Evolutionary conservation across 2,888 invertebrate species (phyloP).

Genomic region (Lithophane socia): DNA sequence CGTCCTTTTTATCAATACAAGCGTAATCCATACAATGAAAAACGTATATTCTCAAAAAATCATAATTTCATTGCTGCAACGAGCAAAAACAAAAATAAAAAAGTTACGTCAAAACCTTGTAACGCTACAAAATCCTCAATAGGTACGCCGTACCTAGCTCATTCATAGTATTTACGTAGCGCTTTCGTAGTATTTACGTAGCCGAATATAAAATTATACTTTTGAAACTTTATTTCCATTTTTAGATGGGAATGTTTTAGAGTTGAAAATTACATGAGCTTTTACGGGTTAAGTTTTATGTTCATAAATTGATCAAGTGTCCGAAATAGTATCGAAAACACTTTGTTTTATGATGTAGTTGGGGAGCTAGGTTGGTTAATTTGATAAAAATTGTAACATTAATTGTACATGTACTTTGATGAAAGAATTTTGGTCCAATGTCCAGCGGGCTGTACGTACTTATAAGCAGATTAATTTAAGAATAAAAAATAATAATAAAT

Average conservation of each 20-base stretch:
- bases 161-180: constrained; percentile 61
- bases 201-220: constrained; percentile 57
- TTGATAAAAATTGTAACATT: background rate
- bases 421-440: background rate
- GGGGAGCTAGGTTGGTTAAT: background rate
- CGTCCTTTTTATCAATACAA: background rate
- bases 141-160: constrained; percentile 57
- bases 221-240: constrained; percentile 50
- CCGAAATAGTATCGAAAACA: background rate
- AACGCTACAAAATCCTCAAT: constrained; percentile 62
- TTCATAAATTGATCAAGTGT: background rate
- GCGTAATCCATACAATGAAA: background rate
- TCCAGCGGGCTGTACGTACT: background rate
- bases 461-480: background rate
- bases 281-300: background rate
- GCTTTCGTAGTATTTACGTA: constrained; percentile 55
- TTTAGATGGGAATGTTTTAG: constrained; percentile 21
- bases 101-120: constrained; percentile 49
- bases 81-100: constrained; percentile 32
- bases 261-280: background rate
- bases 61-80: background rate
- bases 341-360: background rate
- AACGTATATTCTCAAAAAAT: background rate
- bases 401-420: background rate
- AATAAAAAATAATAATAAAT: background rate